Conservation (phyloP, 2,888 invertebrate genomes). For the Hirtodrosophila trivittata region DNA sequence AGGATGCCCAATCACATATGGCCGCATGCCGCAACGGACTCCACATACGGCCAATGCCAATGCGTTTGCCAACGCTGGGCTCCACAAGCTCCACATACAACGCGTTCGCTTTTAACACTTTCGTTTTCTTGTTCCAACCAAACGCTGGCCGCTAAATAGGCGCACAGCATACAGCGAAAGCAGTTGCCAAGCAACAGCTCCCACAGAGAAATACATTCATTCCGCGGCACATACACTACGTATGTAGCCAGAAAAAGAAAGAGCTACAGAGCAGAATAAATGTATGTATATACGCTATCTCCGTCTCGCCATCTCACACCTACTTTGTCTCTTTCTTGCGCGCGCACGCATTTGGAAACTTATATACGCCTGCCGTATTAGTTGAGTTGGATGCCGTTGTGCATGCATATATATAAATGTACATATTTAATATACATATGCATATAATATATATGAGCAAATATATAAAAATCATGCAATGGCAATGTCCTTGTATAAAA, state of each 20-base stretch:
- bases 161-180: slow-evolving; percentile 68
- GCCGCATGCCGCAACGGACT: slow-evolving; percentile 54
- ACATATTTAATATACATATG: neutral
- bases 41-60: slow-evolving; percentile 59
- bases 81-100: slow-evolving; percentile 43
- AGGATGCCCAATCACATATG: slow-evolving; percentile 68
- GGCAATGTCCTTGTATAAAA: slow-evolving; percentile 84
- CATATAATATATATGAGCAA: neutral
- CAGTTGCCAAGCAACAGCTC: slow-evolving; percentile 46
- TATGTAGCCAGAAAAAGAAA: neutral
- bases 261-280: slow-evolving; percentile 6
- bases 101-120: slow-evolving; percentile 77
- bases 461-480: slow-evolving; percentile 62
- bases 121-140: slow-evolving; percentile 84
- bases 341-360: neutral
- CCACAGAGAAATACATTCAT: neutral
- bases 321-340: slow-evolving; percentile 10
- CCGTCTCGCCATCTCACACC: neutral
- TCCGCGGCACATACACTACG: neutral
- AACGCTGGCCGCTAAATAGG: slow-evolving; percentile 84
- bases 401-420: neutral
- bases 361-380: neutral
- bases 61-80: slow-evolving; percentile 33
- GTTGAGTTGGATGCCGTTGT: neutral
- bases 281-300: neutral